Evolutionary conservation across 1,140 invertebrate genomes (phyloP).

Genomic region (Megalopta genalis): DNA sequence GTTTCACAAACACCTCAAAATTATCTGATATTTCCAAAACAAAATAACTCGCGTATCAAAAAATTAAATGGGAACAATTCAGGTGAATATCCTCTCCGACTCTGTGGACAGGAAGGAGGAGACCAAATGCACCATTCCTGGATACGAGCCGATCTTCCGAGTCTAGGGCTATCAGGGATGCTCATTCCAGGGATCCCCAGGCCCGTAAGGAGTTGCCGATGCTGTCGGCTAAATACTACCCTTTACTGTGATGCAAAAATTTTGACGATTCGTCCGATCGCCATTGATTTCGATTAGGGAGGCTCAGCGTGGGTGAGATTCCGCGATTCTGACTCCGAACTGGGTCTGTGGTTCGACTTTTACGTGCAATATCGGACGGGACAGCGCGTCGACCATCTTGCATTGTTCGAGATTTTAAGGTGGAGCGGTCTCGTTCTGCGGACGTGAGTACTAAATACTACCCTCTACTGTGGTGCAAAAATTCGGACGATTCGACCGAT

Average conservation of each 20-base stretch:
- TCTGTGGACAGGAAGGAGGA: constrained; percentile 75
- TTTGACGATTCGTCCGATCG: constrained; percentile 48
- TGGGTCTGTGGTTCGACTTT: constrained; percentile 23
- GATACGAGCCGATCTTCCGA: constrained; percentile 83
- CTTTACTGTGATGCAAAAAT: constrained; percentile 78
- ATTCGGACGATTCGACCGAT: constrained; percentile 58
- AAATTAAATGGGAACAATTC: too few species aligned
- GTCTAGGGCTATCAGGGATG: constrained; percentile 82
- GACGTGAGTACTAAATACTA: too few species aligned
- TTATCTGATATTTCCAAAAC: too few species aligned
- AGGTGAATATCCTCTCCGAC: constrained; percentile 54
- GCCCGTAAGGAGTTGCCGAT: constrained; percentile 75
- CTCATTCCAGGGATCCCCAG: constrained; percentile 81
- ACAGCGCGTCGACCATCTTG: not conserved
- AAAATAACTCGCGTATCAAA: too few species aligned
- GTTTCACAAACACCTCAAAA: too few species aligned
- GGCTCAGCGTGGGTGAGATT: constrained; percentile 35
- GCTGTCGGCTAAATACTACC: constrained; percentile 70
- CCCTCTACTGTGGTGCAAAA: constrained; percentile 77
- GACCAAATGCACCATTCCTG: constrained; percentile 81
- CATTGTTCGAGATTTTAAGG: too few species aligned
- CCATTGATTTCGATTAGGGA: constrained; percentile 49
- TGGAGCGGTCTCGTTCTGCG: too few species aligned
- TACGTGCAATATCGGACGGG: constrained; percentile 70
- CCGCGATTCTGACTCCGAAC: too few species aligned